phyloP scores from a whole-genome alignment of 2,113 vertebrate species.

The Heliornis fulica region DNA sequence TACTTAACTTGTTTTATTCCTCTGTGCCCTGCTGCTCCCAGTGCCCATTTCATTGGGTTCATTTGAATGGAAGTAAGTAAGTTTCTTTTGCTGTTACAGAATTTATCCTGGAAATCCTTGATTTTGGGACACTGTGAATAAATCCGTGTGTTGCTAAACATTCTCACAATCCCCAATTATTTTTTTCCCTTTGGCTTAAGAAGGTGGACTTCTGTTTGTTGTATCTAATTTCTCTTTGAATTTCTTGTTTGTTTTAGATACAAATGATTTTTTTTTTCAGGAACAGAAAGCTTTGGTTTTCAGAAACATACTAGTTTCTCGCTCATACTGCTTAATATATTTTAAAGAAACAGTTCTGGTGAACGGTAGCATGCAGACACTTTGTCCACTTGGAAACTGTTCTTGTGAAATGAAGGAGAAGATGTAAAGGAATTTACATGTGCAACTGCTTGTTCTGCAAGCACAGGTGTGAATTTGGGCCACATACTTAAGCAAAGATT shows the following conservation, averaged over 20 bases:
- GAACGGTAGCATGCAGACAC: too few species aligned
- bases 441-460: background rate
- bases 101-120: background rate
- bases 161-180: background rate
- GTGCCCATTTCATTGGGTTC: background rate
- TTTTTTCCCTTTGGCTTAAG: background rate
- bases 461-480: background rate
- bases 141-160: background rate
- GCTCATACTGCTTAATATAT: too few species aligned
- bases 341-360: too few species aligned
- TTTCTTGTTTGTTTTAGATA: too few species aligned
- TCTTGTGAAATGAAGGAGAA: background rate
- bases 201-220: too few species aligned
- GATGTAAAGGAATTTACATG: background rate
- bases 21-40: background rate
- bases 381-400: background rate
- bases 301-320: too few species aligned
- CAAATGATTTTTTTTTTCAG: too few species aligned
- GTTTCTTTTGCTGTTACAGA: background rate
- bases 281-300: too few species aligned
- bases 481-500: background rate
- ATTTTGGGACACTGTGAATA: background rate
- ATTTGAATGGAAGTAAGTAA: background rate
- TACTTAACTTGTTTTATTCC: background rate
- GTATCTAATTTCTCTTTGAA: too few species aligned